These are phyloP conservation scores for Creontiades dilutus DNA, from an alignment of 2,888 invertebrate species.

Conservation along the genomic window DNA sequence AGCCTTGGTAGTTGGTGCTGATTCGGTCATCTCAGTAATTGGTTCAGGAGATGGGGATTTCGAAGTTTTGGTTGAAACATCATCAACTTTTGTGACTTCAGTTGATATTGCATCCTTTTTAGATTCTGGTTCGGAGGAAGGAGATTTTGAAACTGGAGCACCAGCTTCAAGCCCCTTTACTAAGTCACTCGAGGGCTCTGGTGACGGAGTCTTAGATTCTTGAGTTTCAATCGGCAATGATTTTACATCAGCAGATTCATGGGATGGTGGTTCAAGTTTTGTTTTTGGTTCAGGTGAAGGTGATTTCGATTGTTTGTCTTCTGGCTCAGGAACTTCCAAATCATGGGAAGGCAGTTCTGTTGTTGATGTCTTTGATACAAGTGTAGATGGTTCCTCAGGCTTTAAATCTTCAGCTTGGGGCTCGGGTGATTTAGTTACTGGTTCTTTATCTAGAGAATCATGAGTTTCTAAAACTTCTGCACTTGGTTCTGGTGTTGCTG, in stretches of 20 bases:
- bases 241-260: conserved; percentile 28
- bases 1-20: background rate
- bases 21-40: background rate
- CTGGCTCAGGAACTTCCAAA: background rate
- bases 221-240: background rate
- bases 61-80: background rate
- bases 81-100: background rate
- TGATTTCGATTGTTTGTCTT: conserved; percentile 22
- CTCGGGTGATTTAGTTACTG: conserved; percentile 33
- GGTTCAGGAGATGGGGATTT: conserved; percentile 61
- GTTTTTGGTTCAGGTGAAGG: conserved; percentile 59
- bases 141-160: conserved; percentile 29
- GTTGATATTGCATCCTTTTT: background rate
- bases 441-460: background rate
- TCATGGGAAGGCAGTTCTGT: background rate
- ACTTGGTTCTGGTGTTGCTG: conserved; percentile 48
- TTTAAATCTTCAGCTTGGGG: background rate
- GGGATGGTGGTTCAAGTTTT: background rate
- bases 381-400: background rate
- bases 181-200: conserved; percentile 21
- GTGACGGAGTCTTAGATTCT: conserved; percentile 18
- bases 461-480: background rate
- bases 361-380: background rate
- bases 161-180: background rate
- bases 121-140: conserved; percentile 29